A percentile compares a stretch with the other conserved stretches of the same genome.
phyloP scores from a whole-genome alignment of 2,113 vertebrate species.

The Hyla sarda region DNA sequence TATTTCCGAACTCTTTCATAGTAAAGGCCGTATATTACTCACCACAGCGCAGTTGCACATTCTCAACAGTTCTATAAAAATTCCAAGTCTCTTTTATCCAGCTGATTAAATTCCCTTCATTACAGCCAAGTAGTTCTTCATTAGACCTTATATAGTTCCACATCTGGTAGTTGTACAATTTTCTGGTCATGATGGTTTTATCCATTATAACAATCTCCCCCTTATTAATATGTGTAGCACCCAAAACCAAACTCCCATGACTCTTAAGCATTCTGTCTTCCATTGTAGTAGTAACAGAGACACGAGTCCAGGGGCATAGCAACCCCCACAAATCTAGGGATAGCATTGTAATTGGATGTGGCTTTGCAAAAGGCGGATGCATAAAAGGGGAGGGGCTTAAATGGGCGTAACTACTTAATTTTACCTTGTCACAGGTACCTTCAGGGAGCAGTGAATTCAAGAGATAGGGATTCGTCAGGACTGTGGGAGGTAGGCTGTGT shows the following conservation, averaged over 20 bases:
- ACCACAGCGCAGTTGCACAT: conserved; percentile 76
- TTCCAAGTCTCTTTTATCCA: conserved; percentile 79
- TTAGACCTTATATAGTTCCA: conserved; percentile 72
- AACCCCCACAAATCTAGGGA: too few relatives aligned
- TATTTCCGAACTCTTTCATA: neutral
- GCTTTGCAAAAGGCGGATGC: too few relatives aligned
- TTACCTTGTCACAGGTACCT: too few relatives aligned
- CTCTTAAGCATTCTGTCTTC: conserved; percentile 62
- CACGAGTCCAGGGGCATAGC: too few relatives aligned
- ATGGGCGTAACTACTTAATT: too few relatives aligned
- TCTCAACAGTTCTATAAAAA: conserved; percentile 49
- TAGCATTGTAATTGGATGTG: too few relatives aligned
- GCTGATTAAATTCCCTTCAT: conserved; percentile 76
- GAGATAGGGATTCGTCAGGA: too few relatives aligned
- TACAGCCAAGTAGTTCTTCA: conserved; percentile 72
- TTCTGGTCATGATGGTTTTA: conserved; percentile 71
- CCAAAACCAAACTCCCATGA: conserved; percentile 78
- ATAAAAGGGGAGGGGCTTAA: too few relatives aligned
- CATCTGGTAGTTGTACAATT: conserved; percentile 80
- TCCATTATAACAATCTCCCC: conserved; percentile 54
- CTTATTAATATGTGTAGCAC: conserved; percentile 70
- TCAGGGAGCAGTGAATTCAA: too few relatives aligned
- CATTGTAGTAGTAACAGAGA: neutral
- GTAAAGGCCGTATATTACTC: conserved; percentile 60
- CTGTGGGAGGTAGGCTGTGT: too few relatives aligned